Conservation (phyloP, 1,140 invertebrate genomes). For the Penaeus indicus region DNA sequence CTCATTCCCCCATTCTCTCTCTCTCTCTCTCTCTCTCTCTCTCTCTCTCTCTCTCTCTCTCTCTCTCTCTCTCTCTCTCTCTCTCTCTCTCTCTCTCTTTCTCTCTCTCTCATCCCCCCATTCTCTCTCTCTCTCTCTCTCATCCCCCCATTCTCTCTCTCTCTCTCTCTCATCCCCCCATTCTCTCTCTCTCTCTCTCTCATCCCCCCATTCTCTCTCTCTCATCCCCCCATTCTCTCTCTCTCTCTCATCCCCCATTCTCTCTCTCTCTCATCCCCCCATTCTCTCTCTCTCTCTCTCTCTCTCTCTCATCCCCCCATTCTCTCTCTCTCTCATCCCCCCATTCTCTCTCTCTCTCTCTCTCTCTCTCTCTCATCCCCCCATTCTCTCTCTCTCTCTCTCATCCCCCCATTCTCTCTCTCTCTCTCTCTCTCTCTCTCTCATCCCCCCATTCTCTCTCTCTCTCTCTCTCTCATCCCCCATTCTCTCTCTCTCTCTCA, state of each 20-base stretch:
- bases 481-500: rapidly evolving
- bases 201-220: too few species aligned
- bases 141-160: too few species aligned
- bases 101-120: rapidly evolving
- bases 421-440: not conserved
- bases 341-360: not conserved
- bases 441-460: not conserved
- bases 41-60: too few species aligned
- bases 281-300: not conserved
- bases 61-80: too few species aligned
- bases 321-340: not conserved
- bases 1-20: not conserved
- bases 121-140: too few species aligned
- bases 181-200: too few species aligned
- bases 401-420: not conserved
- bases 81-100: too few species aligned
- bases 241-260: not conserved
- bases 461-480: too few species aligned
- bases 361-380: not conserved
- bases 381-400: not conserved
- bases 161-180: too few species aligned
- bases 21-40: too few species aligned
- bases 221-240: not conserved
- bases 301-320: not conserved
- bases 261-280: not conserved